Conservation (phyloP, 1,140 invertebrate genomes). For the Sitobion miscanthi region DNA sequence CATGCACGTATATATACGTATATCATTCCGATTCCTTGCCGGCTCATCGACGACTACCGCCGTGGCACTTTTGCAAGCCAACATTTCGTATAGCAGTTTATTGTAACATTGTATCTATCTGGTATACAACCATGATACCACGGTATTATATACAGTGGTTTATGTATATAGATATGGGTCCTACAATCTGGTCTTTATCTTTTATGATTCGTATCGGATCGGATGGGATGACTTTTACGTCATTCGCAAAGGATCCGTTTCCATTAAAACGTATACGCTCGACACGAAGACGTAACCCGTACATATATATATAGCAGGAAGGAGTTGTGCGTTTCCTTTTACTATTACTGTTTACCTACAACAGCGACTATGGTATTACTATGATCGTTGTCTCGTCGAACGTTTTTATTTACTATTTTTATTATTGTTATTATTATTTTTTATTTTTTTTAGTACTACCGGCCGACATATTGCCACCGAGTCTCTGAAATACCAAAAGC, state of each 20-base stretch:
- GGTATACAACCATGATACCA: not conserved
- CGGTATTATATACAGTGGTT: not conserved
- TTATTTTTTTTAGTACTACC: not conserved
- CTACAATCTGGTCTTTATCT: not conserved
- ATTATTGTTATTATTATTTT: not conserved
- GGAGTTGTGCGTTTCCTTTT: not conserved
- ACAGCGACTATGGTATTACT: not conserved
- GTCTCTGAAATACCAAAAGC: not conserved
- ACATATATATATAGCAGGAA: not conserved
- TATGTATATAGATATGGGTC: not conserved
- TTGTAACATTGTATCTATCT: not conserved
- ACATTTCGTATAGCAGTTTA: not conserved
- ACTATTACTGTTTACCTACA: not conserved
- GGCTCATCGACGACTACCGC: not conserved
- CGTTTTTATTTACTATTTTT: not conserved
- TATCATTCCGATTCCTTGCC: not conserved
- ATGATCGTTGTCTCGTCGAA: not conserved
- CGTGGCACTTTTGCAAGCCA: not conserved
- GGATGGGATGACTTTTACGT: not conserved
- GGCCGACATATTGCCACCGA: not conserved
- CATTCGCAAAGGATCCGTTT: conserved; percentile 5
- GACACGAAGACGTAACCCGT: not conserved
- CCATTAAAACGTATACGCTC: conserved; percentile 6
- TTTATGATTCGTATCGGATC: conserved; percentile 8
- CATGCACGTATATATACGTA: not conserved